Evolutionary conservation across 2,797 vertebrate genomes (phyloP).

Genomic region (Aldrovandia affinis): DNA sequence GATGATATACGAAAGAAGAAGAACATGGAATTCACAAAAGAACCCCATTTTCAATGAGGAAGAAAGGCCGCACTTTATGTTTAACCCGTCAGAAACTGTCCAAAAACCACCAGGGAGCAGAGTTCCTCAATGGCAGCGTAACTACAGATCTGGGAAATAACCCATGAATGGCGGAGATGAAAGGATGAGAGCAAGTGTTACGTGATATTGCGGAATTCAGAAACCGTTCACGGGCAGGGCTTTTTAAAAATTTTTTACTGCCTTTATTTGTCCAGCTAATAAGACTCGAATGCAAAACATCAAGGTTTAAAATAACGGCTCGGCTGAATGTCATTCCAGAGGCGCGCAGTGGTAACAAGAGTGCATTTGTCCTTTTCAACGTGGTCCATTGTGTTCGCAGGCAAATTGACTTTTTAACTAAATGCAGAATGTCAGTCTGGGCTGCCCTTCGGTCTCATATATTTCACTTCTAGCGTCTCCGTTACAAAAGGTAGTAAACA

Average conservation of each 20-base stretch:
- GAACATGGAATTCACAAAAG: neutral
- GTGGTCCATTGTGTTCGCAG: constrained; percentile 22
- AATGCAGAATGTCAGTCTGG: constrained; percentile 13
- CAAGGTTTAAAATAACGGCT: constrained; percentile 25
- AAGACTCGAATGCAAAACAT: neutral
- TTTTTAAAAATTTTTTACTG: neutral
- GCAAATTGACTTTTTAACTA: constrained; percentile 10
- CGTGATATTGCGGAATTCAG: neutral
- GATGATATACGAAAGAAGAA: neutral
- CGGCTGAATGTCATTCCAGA: constrained; percentile 16
- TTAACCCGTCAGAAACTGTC: neutral
- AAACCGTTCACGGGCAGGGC: neutral
- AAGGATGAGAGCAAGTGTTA: neutral
- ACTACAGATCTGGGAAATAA: neutral
- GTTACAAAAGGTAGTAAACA: constrained; percentile 22
- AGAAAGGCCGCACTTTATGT: neutral
- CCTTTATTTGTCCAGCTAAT: neutral
- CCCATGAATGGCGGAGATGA: neutral
- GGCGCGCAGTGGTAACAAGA: constrained; percentile 12
- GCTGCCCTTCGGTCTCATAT: constrained; percentile 17
- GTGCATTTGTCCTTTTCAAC: constrained; percentile 18
- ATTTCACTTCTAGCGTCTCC: constrained; percentile 26
- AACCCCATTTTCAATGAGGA: neutral
- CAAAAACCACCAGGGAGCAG: neutral
- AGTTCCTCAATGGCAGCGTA: too few relatives aligned